Conservation (phyloP, 2,797 vertebrate genomes). For the Tenualosa ilisha region DNA sequence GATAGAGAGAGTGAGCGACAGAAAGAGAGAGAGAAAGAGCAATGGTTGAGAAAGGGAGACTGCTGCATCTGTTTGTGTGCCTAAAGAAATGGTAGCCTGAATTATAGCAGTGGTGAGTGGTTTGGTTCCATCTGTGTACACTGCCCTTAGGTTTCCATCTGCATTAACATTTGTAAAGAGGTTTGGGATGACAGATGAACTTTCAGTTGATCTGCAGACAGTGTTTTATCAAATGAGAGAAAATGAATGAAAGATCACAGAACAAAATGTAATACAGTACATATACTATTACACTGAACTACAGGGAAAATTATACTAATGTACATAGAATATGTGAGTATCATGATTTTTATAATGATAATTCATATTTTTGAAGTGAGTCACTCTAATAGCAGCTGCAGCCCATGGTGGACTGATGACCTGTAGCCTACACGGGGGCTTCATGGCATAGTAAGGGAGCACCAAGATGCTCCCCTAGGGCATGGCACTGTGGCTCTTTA, state of each 20-base stretch:
- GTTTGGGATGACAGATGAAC: too few species aligned
- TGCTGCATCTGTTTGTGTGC: background rate
- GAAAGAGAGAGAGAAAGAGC: background rate
- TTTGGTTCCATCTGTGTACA: too few species aligned
- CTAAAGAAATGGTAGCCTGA: background rate
- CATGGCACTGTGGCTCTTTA: background rate
- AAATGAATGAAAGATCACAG: too few species aligned
- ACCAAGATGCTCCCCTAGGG: background rate
- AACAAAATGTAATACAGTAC: background rate
- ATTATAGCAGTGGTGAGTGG: too few species aligned
- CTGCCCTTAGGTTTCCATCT: too few species aligned
- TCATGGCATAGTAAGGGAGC: background rate
- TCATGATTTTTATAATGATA: background rate
- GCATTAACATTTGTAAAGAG: too few species aligned
- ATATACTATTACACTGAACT: too few species aligned
- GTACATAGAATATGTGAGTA: too few species aligned
- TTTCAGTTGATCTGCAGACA: too few species aligned
- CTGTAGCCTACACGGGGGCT: background rate
- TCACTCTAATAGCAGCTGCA: conserved; percentile 1
- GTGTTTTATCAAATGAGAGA: too few species aligned
- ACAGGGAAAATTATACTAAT: too few species aligned
- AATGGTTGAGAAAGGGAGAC: background rate
- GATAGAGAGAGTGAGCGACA: background rate
- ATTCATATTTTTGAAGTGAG: conserved; percentile 5
- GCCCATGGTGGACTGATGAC: background rate